Evolutionary conservation across 64 coral and sea anemone species (phyloP).

Genomic region (Montipora cactus): DNA sequence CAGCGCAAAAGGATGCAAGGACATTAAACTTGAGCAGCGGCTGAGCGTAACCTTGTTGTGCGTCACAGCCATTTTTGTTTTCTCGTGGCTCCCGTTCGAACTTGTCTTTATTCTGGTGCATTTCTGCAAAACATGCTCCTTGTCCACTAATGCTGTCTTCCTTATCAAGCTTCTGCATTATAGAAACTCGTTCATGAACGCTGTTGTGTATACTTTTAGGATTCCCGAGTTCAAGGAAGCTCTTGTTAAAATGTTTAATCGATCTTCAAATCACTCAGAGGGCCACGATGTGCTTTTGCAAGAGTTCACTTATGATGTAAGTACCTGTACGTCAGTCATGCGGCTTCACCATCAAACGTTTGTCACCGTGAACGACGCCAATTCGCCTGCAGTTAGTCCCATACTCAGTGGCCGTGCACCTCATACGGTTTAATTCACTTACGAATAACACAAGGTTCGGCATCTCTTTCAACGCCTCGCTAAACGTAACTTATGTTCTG

Average conservation of each 20-base stretch:
- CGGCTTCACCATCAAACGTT: neutral
- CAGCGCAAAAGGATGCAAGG: slow-evolving; percentile 24
- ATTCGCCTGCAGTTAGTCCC: neutral
- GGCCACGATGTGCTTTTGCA: neutral
- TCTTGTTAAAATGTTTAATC: neutral
- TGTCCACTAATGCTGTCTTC: slow-evolving; percentile 5
- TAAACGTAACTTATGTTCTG: too few relatives aligned
- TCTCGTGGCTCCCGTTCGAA: slow-evolving; percentile 65
- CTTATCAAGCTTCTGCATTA: slow-evolving; percentile 64
- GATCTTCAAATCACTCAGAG: neutral
- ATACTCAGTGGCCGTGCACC: neutral
- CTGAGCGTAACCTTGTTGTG: slow-evolving; percentile 46
- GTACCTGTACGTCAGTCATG: slow-evolving; percentile 14
- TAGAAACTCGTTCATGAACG: slow-evolving; percentile 70
- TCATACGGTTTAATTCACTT: neutral
- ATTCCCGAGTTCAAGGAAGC: slow-evolving; percentile 73
- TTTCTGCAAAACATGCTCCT: slow-evolving; percentile 49
- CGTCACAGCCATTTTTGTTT: slow-evolving; percentile 34
- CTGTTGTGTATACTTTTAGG: slow-evolving; percentile 49
- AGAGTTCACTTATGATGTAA: slow-evolving; percentile 7
- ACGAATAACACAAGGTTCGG: too few relatives aligned
- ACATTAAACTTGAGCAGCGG: slow-evolving; percentile 33
- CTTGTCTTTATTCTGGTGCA: slow-evolving; percentile 62
- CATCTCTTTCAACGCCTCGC: too few relatives aligned
- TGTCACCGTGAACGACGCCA: neutral